phyloP scores from a whole-genome alignment of 2,113 vertebrate species.

The Stercorarius parasiticus region DNA sequence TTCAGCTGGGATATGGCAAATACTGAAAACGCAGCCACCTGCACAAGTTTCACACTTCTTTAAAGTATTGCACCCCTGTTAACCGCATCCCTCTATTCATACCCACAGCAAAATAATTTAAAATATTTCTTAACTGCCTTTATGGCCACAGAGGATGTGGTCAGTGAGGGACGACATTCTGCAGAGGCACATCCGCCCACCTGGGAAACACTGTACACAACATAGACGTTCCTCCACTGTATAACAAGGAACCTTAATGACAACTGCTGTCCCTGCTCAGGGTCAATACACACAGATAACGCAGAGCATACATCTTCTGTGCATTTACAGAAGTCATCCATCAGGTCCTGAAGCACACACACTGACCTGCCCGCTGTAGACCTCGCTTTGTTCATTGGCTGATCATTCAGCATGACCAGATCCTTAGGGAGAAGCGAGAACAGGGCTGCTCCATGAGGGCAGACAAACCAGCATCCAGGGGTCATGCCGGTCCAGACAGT shows the following conservation, averaged over 20 bases:
- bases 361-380: background rate
- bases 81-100: fast-evolving
- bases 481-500: background rate
- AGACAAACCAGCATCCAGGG: background rate
- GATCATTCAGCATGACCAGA: background rate
- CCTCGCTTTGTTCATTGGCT: background rate
- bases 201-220: fast-evolving
- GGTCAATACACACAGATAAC: background rate
- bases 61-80: fast-evolving
- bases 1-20: fast-evolving
- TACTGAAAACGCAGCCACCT: fast-evolving
- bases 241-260: fast-evolving
- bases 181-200: background rate
- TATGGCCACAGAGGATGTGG: background rate
- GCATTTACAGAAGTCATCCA: background rate
- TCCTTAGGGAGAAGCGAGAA: background rate
- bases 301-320: background rate
- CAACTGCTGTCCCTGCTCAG: background rate
- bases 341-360: background rate
- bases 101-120: background rate
- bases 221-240: fast-evolving
- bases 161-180: background rate
- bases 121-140: background rate
- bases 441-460: background rate
- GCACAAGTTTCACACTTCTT: too few relatives aligned